Base-by-base conservation (phyloP, 1,140 invertebrate genomes). In the Neuroterus valhalla region DNA sequence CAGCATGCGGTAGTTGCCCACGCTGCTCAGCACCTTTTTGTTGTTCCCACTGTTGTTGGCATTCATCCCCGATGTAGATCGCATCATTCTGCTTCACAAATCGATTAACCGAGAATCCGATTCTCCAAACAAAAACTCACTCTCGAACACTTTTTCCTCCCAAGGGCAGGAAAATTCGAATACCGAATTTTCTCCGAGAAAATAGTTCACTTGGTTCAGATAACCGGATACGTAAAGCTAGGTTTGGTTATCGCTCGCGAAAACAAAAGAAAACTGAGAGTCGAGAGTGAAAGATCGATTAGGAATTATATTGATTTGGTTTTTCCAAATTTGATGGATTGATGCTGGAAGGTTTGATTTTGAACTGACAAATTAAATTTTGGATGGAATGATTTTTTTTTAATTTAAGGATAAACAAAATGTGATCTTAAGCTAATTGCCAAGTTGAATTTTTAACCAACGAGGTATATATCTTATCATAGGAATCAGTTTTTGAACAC, bases 1-100 rank as follows among this genome's bases (percentile, higher is more conserved):
- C 43, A 91, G 92, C 88, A 93, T 91, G 75, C 89, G 82, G 81
- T 93, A 93, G 77, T 91, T 92, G 50, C 92, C 92, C 44, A 93
- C 82, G 75, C 75, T 80, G 50, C 85, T 72, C 70, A 89, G 68
- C 70, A 86, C 84, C 71, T 80, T 71, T 67, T 78, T 71, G 38
- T 62, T 62, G 21, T 62, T 62, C 6, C 31, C 55, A 62, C 8
- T 23, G 26, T 62, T 62, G 15, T n/a, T 62, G 12, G n/a, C 55
- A 62, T 8, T 62, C 55, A 12, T 12, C 55, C 23, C 5, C 21
- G 15, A 62, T 62, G 55, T 62, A n/a, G 55, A 62, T 62, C 11
- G 55, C 26, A 62, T 38, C 55, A 62, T 62, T n/a, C 46, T 17
- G 46, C 14, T 17, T 8, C 6, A 3, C n/a, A 48, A 48, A 48